Conservation (phyloP, 1,140 invertebrate genomes). For the Ectropis grisescens region DNA sequence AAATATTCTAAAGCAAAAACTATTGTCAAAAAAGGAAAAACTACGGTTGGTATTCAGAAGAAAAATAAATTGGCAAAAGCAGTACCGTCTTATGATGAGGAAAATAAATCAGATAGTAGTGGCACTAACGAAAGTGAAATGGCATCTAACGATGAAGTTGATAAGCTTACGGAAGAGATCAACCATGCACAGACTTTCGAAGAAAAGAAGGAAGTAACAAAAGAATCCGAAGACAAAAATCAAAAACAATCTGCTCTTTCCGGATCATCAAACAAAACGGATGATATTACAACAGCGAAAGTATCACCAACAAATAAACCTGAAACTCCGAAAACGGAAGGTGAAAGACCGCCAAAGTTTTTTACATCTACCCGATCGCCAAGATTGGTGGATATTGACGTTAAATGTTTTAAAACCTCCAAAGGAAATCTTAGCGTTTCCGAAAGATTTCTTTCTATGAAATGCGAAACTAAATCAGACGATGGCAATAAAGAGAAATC, state of each 20-base stretch:
- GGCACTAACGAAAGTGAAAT: constrained; percentile 8
- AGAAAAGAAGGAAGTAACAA: constrained; percentile 8
- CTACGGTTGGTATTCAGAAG: constrained; percentile 22
- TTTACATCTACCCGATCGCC: constrained; percentile 55
- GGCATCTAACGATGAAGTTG: constrained; percentile 7
- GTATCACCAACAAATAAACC: constrained; percentile 6
- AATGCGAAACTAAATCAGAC: constrained; percentile 40
- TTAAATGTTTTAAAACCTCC: constrained; percentile 58
- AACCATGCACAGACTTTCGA: too few relatives aligned
- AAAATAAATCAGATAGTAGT: constrained; percentile 3
- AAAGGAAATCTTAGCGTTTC: constrained; percentile 56
- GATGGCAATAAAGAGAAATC: constrained; percentile 34
- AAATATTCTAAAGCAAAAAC: constrained; percentile 43
- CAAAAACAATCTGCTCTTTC: constrained; percentile 8
- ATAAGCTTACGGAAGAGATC: constrained; percentile 11
- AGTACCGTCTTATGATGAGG: constrained; percentile 12
- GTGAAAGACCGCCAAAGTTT: constrained; percentile 56
- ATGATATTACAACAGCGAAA: constrained; percentile 8
- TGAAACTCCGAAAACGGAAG: constrained; percentile 42
- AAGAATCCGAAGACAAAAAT: constrained; percentile 13
- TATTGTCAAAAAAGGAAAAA: constrained; percentile 31
- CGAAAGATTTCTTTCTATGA: constrained; percentile 53
- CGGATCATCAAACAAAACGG: constrained; percentile 10
- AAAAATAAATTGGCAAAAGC: constrained; percentile 29
- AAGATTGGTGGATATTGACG: constrained; percentile 55